A percentile compares a stretch with the other conserved stretches of the same genome.
These are phyloP conservation scores for Platyscapa corneri DNA, from an alignment of 1,140 invertebrate genomes.

Conservation along the genomic window DNA sequence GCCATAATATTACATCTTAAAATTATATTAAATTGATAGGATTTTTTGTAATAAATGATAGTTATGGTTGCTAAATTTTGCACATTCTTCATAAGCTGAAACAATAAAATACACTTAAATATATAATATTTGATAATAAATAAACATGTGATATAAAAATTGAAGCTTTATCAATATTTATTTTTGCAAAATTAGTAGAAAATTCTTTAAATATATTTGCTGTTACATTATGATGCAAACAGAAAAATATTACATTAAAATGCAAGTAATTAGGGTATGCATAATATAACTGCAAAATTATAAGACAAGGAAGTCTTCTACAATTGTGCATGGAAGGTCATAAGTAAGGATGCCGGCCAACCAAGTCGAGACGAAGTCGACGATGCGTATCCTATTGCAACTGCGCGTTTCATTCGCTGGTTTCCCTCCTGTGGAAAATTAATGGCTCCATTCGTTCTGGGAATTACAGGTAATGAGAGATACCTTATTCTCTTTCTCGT, in stretches of 20 bases:
- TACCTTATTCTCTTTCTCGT: slow-evolving; percentile 40
- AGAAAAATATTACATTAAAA: slow-evolving; percentile 28
- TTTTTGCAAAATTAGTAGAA: too few species aligned
- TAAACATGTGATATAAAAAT: too few species aligned
- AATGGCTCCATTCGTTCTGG: slow-evolving; percentile 51
- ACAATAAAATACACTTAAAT: too few species aligned
- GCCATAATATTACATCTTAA: too few species aligned
- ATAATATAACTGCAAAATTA: slow-evolving; percentile 41
- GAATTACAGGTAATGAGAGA: slow-evolving; percentile 55
- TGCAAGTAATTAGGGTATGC: not conserved
- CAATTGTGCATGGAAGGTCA: slow-evolving; percentile 30
- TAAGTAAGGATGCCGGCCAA: slow-evolving; percentile 35
- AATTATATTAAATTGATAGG: too few species aligned
- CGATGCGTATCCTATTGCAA: slow-evolving; percentile 51
- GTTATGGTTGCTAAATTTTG: too few species aligned
- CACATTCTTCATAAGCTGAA: too few species aligned
- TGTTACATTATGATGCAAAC: not conserved
- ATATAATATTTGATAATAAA: too few species aligned
- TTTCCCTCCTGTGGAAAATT: slow-evolving; percentile 48
- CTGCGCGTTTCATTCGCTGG: slow-evolving; percentile 33
- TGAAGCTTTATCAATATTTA: too few species aligned
- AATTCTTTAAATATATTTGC: too few species aligned
- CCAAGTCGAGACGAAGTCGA: slow-evolving; percentile 31
- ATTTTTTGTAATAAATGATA: too few species aligned
- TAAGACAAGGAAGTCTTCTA: slow-evolving; percentile 38